Base-by-base conservation (phyloP, 2,888 invertebrate species). In the Cylindroiulus punctatus region DNA sequence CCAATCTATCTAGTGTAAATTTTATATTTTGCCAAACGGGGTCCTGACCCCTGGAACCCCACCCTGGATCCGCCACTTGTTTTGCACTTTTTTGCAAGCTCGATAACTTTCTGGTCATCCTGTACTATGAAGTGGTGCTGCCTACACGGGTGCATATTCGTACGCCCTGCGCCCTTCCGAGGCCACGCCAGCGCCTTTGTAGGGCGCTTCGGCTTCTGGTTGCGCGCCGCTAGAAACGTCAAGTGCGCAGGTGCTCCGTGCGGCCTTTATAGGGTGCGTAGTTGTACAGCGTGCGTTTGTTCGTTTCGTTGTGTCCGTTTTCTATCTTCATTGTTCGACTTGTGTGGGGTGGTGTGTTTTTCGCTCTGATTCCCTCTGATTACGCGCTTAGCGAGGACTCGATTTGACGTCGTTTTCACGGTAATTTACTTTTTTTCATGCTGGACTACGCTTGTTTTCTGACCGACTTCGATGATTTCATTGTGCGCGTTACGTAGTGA, bases 311-410 rank as follows among this genome's bases (percentile, higher is more conserved):
- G 22, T 65, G 26, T 65, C 26, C 65, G 26, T 65, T 65, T 26
- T 65, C 65, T 26, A 26, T 5, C 65, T 19, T 65, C 65, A 65
- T 65, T 65, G 65, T 65, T 65, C 65, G 26, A 26, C 12, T 65
- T 12, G 65, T 10, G n/a, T 26, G 65, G n/a, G 65, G 22, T 26
- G 26, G 22, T 65, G 65, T 65, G 65, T 26, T 65, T 65, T 65
- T 65, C 65, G 65, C 65, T 65, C 65, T 65, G 65, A 65, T 65
- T 65, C 65, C 26, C 65, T 65, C 65, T 65, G 65, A 65, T 65
- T 65, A 65, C 65, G 10, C 26, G 26, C n/a, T 26, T 65, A 65
- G 26, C 22, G 7, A 65, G 26, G 4, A 26, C 65, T n/a, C n/a
- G 0, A 26, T 65, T 65, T 26, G 4, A 7, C 26, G 65, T 65